Evolutionary conservation across 2,113 vertebrate species (phyloP), one percentile per base, ranked within the genome.

Genomic region (Lichenostomus cassidix): DNA sequence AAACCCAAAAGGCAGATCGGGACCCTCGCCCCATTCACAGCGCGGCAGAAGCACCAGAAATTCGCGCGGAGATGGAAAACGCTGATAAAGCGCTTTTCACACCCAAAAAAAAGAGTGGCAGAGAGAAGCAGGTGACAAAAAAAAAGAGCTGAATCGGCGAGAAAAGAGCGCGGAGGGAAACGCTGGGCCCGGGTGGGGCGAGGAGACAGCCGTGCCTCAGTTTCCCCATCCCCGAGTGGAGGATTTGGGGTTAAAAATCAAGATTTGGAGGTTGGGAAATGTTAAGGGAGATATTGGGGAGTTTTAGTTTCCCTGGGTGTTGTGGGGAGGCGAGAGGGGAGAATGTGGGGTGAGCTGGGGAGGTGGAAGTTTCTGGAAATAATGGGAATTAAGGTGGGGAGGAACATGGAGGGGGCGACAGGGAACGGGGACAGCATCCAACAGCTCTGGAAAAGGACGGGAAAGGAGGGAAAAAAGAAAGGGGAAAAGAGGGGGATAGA

Each of bases 121-220:
- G 74, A 87, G 94, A 94, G 77, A 44, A 53, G 68, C 60, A 8
- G 79, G 83, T 94, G 95, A 90, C 89, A 64, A 79, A 89, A 77
- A 11, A 42, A 97, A 95, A 39, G 50, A 59, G 79, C 91, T 41
- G 55, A 81, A 47, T 81, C 67, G 89, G 25, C 87, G 86, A 93
- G 90, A 97, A 94, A 91, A 68, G 47, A 23, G 31, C 9, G 7
- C 7, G 39, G 39, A 69, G 83, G 42, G 71, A 69, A 47, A 18
- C n/a, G 53, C 44, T 52, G 23, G 7, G 67, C 71, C 65, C 7
- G 16, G 67, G 67, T 7, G 7, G 49, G 71, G 31, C 7, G 55
- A 29, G 18, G 23, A 77, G 9, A 3, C 3, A 5, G 37, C 7
- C 6, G 19, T 69, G 90, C 84, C 87, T 80, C 95, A 4, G 67